Evolutionary conservation across 1,140 invertebrate genomes (phyloP).

Genomic region (Chymomyza costata): DNA sequence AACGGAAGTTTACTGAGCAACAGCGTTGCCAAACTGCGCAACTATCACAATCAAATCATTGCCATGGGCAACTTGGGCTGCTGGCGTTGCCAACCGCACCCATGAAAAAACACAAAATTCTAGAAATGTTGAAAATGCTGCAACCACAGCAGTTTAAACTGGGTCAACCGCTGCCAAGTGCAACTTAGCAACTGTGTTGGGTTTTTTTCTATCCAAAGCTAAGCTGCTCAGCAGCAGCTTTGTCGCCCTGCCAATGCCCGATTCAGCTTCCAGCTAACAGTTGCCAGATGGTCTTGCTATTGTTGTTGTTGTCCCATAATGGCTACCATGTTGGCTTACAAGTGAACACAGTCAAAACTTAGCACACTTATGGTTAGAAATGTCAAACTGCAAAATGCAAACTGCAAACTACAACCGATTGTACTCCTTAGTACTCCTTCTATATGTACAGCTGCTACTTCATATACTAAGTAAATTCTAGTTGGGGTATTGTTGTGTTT

Average conservation of each 20-base stretch:
- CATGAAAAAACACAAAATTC: not conserved
- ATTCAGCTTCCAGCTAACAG: constrained; percentile 16
- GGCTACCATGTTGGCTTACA: constrained; percentile 29
- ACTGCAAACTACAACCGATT: no score
- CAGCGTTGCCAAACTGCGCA: no score
- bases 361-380: constrained; percentile 29
- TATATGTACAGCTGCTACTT: no score
- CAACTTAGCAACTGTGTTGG: constrained; percentile 36
- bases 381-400: no score
- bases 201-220: no score
- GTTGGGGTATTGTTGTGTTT: no score
- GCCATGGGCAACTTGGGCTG: no score
- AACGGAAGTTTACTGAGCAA: no score
- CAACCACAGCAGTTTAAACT: constrained; percentile 36
- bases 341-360: constrained; percentile 22
- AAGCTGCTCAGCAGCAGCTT: not conserved
- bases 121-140: constrained; percentile 3
- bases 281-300: constrained; percentile 5
- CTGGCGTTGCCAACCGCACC: no score
- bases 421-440: no score
- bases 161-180: constrained; percentile 32
- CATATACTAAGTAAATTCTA: no score
- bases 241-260: constrained; percentile 6
- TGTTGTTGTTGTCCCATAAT: constrained; percentile 22
- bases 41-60: no score